Conservation (phyloP, 2,113 vertebrate species). For the Empidonax traillii region DNA sequence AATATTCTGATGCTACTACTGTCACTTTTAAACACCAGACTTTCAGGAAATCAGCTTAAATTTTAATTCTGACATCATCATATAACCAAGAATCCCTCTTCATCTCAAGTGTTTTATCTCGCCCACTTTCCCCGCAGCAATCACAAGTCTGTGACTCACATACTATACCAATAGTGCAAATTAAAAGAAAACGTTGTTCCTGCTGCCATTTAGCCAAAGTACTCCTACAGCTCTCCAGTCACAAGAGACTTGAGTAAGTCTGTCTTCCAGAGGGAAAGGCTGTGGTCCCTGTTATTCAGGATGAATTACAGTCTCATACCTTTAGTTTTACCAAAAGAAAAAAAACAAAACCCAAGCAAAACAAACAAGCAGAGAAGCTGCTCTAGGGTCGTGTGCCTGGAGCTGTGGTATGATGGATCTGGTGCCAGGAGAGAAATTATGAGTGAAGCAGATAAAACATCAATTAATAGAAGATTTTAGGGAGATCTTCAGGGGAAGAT, state of each 20-base stretch:
- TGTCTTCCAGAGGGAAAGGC: not conserved
- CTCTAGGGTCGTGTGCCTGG: not conserved
- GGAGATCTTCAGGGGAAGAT: not conserved
- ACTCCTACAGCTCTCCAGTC: slow-evolving; percentile 35
- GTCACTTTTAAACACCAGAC: not conserved
- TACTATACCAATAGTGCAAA: not conserved
- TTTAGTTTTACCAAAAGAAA: not conserved
- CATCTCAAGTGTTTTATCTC: not conserved
- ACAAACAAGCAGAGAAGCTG: not conserved
- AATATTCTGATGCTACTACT: not conserved
- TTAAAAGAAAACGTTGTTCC: not conserved
- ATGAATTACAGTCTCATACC: not conserved
- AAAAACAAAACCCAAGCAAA: not conserved
- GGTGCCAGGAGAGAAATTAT: not conserved
- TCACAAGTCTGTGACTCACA: slow-evolving; percentile 48
- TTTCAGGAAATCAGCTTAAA: not conserved
- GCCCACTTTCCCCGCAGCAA: not conserved
- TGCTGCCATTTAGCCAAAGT: not conserved
- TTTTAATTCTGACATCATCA: slow-evolving; percentile 1
- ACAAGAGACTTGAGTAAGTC: slow-evolving; percentile 15
- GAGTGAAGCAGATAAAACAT: not conserved
- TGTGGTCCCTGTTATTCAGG: not conserved
- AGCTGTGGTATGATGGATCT: not conserved
- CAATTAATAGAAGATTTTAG: not conserved
- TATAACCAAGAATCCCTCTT: not conserved